Evolutionary conservation across 2,113 vertebrate species (phyloP), one percentile per base, ranked within the genome.

Genomic region (Ciconia stormi): DNA sequence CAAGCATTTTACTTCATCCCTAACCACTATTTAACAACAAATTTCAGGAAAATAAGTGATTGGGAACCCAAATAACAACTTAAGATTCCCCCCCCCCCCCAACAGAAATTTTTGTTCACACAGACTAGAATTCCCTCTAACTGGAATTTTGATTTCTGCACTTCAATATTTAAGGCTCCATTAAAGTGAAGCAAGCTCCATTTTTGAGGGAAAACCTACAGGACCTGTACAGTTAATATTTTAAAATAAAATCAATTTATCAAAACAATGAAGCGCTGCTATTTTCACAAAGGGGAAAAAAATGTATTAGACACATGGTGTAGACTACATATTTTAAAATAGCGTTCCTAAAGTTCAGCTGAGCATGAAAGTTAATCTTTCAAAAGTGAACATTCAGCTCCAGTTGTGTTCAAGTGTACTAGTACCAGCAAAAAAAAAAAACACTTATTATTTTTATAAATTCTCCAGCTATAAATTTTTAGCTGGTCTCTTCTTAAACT

Each of bases 351-450:
- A 90, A 92, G 94, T 96, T 97, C 93, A 96, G n/a, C 59, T 95
- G 58, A 96, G 89, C 95, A 95, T 90, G 81, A 95, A 97, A 95
- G 91, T 79, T 96, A 93, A 91, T 95, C 84, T 96, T 97, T 95
- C 81, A 97, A 92, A 96, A 96, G 90, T 94, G 95, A 96, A 91
- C 81, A 95, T 87, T 96, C 83, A 73, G 81, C 93, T 95, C 58
- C 65, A 92, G 67, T 96, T 93, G 80, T 89, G 52, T 87, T 91
- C 90, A 95, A 90, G 74, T 71, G 32, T 78, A 94, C 42, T 42
- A 82, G 61, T 65, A 85, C 80, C 17, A 67, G 58, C 16, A 17
- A 89, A 77, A 58, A 72, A 67, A 55, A 50, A 47, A 20, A 32
- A 9, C 21, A 12, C 32, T 79, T 55, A 79, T 67, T 90, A 93